phyloP scores from a whole-genome alignment of 2,797 vertebrate species.

The Cebuella pygmaea region DNA sequence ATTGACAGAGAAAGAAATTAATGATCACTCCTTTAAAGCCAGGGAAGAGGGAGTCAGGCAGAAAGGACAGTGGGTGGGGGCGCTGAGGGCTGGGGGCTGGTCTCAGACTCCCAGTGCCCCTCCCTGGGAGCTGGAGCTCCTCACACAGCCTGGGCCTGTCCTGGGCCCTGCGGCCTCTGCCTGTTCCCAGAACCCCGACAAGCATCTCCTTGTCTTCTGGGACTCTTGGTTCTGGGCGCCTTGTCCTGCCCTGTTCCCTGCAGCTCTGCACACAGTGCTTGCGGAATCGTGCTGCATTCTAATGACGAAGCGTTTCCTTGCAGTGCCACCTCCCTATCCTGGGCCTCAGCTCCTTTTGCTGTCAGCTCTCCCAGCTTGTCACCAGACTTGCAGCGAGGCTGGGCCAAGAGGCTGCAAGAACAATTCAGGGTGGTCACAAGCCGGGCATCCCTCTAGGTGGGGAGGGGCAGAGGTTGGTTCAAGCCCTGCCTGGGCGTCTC shows the following conservation, averaged over 20 bases:
- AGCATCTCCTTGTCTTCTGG: constrained; percentile 57
- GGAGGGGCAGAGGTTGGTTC: background rate
- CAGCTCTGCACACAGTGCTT: background rate
- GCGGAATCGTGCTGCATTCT: background rate
- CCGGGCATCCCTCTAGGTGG: background rate
- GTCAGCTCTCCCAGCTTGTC: background rate
- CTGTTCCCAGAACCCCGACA: constrained; percentile 47
- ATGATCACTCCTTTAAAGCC: background rate
- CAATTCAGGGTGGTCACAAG: background rate
- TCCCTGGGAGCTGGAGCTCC: background rate
- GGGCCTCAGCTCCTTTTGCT: background rate
- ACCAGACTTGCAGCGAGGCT: background rate
- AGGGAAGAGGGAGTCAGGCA: background rate
- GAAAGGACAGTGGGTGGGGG: background rate
- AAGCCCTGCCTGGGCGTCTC: background rate
- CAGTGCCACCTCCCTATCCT: background rate
- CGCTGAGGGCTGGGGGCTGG: background rate
- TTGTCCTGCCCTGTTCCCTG: constrained; percentile 44
- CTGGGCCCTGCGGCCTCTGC: background rate
- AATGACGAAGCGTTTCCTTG: background rate
- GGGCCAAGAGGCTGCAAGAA: background rate
- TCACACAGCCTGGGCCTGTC: background rate
- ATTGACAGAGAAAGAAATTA: background rate
- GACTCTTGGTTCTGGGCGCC: constrained; percentile 46
- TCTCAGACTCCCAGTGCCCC: background rate